Percentiles rank a stretch among this genome's conserved stretches.
Evolutionary conservation across 2,113 vertebrate genomes (phyloP).

Genomic region (Strigops habroptila): DNA sequence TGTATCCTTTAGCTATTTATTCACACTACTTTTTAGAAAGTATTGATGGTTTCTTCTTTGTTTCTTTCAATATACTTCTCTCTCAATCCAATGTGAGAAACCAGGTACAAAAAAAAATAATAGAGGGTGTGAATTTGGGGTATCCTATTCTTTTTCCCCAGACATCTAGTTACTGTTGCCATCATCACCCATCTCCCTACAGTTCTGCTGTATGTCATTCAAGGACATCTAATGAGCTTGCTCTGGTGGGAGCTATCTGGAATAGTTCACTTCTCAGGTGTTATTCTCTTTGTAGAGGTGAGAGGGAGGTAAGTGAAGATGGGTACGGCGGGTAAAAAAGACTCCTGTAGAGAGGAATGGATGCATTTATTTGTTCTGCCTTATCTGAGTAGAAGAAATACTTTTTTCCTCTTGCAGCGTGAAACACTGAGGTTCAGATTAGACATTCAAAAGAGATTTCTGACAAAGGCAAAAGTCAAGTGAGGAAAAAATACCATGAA

Average conservation of each 20-base stretch:
- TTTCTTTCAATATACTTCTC: neutral
- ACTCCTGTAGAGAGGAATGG: neutral
- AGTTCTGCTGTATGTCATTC: neutral
- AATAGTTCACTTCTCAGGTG: neutral
- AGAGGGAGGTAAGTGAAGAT: neutral
- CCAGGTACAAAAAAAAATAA: neutral
- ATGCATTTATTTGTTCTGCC: neutral
- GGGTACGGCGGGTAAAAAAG: neutral
- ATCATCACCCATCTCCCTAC: neutral
- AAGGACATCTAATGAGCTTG: neutral
- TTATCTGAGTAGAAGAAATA: neutral
- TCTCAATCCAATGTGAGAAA: neutral
- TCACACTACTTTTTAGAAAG: neutral
- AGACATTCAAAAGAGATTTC: neutral
- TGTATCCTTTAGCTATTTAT: neutral
- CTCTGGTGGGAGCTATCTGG: neutral
- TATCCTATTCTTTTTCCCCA: neutral
- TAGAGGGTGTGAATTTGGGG: neutral
- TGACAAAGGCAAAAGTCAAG: neutral
- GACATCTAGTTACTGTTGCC: neutral
- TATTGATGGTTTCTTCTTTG: neutral
- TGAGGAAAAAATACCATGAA: neutral
- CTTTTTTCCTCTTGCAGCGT: neutral
- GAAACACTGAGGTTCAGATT: neutral
- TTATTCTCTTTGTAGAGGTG: neutral